Conservation (phyloP, 2,113 vertebrate genomes). For the Suricata suricatta region DNA sequence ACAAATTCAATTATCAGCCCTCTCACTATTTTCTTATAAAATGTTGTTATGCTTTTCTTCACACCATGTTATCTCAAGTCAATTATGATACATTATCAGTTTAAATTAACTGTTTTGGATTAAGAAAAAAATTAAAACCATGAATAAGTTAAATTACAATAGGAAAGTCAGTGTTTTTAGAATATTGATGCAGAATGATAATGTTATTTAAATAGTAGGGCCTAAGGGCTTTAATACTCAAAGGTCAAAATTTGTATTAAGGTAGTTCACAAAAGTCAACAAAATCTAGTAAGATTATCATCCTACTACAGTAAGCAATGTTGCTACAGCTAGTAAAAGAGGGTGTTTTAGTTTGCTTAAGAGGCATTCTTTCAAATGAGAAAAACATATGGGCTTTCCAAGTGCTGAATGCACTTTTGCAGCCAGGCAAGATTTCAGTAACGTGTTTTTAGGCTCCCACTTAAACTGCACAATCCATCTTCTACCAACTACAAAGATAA, state of each 20-base stretch:
- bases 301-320: constrained; percentile 24
- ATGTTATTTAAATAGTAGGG: neutral
- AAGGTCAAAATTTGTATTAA: constrained; percentile 52
- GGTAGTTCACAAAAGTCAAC: neutral
- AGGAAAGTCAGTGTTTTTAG: neutral
- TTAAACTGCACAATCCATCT: constrained; percentile 42
- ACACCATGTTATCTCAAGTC: constrained; percentile 11
- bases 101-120: constrained; percentile 51
- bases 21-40: constrained; percentile 21
- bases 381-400: constrained; percentile 58
- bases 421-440: constrained; percentile 49
- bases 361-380: neutral
- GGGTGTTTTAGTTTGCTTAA: neutral
- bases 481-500: constrained; percentile 36
- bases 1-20: constrained; percentile 34
- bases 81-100: constrained; percentile 51
- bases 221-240: neutral
- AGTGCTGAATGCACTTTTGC: constrained; percentile 57
- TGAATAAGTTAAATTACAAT: neutral
- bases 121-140: constrained; percentile 21
- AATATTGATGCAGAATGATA: neutral
- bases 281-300: constrained; percentile 36
- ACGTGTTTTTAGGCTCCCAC: neutral
- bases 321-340: constrained; percentile 37
- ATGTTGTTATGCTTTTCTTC: neutral